Base-by-base conservation (phyloP, 1,140 invertebrate genomes). In the Metaphire vulgaris region DNA sequence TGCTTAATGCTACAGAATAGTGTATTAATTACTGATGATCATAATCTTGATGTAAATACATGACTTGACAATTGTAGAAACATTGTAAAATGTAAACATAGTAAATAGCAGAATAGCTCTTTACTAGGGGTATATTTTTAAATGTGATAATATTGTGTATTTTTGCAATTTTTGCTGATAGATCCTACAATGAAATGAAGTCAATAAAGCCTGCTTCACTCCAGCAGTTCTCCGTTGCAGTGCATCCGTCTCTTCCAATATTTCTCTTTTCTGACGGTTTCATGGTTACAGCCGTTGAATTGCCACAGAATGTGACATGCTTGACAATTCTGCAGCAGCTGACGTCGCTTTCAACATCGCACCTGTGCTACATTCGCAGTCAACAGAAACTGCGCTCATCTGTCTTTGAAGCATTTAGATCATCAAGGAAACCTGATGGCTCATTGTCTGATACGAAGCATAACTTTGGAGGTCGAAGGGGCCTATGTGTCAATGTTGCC, bases 221-320 rank as follows among this genome's bases (percentile, higher is more conserved):
- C 21, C 85, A 86, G 76, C 76, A 77, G 41, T 86, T 84, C 75
- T 86, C 85, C 32, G 77, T 86, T 33, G 79, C 81, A 29, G 79
- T 81, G 34, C 85, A 86, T 78, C 83, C 85, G 0, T 73, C 77
- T 33, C 76, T 84, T 29, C 85, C 85, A 31, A 83, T 85, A 31
- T 69, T 86, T n/a, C 79, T 85, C 1, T 85, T 82, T 76, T 85
- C 83, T 2, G 85, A 86, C 80, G 85, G 85, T 6, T 86, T 82
- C 80, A 78, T 85, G 75, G 84, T 86, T 0, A 85, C 84, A 30
- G 78, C 78, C 14, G 26, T 79, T 28, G 64, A 74, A 69, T 73
- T 79, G 66, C 64, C 66, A 31, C 33, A 69, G 30, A 33, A 69
- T 64, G 66, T 77, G 33, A 31, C 32, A n/a, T 65, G 69, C 16